Conservation (phyloP, 2,888 invertebrate genomes). For the Caradrina clavipalpis region DNA sequence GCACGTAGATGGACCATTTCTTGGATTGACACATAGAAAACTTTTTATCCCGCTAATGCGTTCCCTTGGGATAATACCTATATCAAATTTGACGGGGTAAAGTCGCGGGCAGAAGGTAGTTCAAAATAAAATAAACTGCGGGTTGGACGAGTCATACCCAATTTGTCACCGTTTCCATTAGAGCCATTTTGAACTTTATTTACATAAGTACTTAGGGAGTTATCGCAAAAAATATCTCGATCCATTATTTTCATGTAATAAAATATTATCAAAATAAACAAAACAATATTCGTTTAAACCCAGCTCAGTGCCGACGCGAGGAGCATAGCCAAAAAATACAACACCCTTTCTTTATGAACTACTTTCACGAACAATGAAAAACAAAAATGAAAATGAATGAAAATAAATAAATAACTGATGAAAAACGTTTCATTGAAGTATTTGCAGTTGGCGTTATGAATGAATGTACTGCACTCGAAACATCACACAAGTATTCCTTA, state of each 20-base stretch:
- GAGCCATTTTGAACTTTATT: neutral
- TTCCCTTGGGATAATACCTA: too few species aligned
- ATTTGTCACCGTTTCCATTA: neutral
- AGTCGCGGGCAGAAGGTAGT: too few species aligned
- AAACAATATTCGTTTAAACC: constrained; percentile 19
- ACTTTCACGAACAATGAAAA: constrained; percentile 11
- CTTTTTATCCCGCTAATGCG: too few species aligned
- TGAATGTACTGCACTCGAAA: neutral
- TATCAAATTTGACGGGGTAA: too few species aligned
- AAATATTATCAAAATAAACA: constrained; percentile 21
- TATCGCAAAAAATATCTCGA: constrained; percentile 3
- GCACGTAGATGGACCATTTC: too few species aligned
- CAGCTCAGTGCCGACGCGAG: neutral
- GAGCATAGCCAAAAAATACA: constrained; percentile 35
- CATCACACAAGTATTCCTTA: neutral
- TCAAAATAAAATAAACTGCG: neutral
- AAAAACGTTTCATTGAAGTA: neutral
- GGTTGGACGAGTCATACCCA: neutral
- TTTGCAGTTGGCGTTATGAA: neutral
- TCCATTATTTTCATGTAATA: neutral
- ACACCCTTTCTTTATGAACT: neutral
- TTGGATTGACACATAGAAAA: too few species aligned
- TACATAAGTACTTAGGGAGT: neutral
- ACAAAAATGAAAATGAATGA: neutral
- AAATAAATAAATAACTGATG: constrained; percentile 19